These are phyloP conservation scores for Neuroterus valhalla DNA, from an alignment of 1,140 invertebrate genomes.

Conservation along the genomic window DNA sequence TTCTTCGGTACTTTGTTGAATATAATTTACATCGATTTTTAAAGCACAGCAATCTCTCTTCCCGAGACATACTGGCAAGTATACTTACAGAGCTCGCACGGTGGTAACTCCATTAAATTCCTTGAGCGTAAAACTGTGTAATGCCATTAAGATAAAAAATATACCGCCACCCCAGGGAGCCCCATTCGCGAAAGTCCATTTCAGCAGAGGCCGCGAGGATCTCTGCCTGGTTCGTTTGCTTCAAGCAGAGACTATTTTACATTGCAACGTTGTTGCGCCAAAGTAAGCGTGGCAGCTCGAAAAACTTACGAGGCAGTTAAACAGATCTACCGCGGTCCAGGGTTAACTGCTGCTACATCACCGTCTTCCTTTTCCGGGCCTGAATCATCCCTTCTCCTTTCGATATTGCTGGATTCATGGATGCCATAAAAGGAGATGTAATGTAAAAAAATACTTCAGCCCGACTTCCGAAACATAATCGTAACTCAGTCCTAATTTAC, in stretches of 20 bases:
- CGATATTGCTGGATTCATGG: neutral
- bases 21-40: constrained; percentile 24
- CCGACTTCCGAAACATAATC: neutral
- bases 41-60: constrained; percentile 19
- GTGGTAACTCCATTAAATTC: constrained; percentile 46
- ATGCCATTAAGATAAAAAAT: constrained; percentile 54
- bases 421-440: constrained; percentile 13
- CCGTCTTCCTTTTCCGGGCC: constrained; percentile 32
- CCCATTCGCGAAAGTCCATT: constrained; percentile 47
- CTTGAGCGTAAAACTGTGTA: constrained; percentile 52
- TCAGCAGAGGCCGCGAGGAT: constrained; percentile 41
- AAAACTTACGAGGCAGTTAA: constrained; percentile 62
- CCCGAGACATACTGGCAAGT: neutral
- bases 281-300: constrained; percentile 41
- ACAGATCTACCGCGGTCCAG: constrained; percentile 56
- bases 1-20: constrained; percentile 12
- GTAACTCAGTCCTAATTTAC: neutral
- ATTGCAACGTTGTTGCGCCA: constrained; percentile 49
- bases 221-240: constrained; percentile 44
- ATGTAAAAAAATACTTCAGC: neutral
- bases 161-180: constrained; percentile 34
- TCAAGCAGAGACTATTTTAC: constrained; percentile 51
- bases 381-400: neutral
- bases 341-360: constrained; percentile 59
- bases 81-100: constrained; percentile 1